Evolutionary conservation across 2,113 vertebrate genomes (phyloP).

Genomic region (Hemichromis elongatus): DNA sequence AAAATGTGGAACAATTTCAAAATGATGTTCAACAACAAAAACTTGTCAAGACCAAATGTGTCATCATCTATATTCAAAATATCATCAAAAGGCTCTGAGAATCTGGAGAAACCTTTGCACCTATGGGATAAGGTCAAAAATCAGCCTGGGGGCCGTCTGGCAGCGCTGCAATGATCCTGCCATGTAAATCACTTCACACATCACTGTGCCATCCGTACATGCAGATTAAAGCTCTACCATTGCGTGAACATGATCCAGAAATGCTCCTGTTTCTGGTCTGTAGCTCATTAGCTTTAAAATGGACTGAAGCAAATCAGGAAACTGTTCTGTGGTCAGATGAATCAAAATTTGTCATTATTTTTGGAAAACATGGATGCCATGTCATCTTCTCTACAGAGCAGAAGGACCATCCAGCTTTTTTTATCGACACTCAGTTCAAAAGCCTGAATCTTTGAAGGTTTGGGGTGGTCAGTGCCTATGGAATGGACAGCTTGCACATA

Average conservation of each 20-base stretch:
- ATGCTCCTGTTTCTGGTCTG: not conserved
- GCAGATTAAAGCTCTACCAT: not conserved
- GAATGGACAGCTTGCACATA: not conserved
- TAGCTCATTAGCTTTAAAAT: not conserved
- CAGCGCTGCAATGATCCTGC: rapidly evolving
- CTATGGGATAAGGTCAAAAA: not conserved
- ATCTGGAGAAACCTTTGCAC: not conserved
- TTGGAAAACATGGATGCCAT: not conserved
- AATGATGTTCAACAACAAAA: not conserved
- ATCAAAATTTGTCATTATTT: not conserved
- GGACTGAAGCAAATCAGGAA: not conserved
- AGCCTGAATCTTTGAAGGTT: not conserved
- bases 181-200: not conserved
- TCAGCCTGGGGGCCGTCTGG: not conserved
- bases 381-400: not conserved
- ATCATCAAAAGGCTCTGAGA: not conserved
- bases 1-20: not conserved
- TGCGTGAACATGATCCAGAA: not conserved
- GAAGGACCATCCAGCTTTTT: not conserved
- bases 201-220: not conserved
- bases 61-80: not conserved
- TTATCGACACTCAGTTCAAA: not conserved
- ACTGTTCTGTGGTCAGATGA: not conserved
- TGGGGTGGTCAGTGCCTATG: not conserved
- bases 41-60: not conserved